Conservation (phyloP, 2,888 invertebrate species). For the Tigriopus californicus region DNA sequence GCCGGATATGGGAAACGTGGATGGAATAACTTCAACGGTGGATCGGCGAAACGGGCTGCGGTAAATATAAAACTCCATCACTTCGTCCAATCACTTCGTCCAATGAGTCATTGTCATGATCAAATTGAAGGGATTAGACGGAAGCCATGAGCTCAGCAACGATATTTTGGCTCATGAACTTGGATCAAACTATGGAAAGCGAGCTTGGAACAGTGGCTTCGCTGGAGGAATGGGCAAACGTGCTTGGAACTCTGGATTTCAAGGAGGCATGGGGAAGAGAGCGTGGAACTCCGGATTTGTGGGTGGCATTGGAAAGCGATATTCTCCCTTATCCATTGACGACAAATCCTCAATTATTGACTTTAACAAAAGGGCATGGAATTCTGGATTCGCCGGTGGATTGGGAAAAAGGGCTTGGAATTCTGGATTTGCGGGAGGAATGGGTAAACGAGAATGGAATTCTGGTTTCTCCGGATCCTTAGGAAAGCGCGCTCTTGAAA, state of each 20-base stretch:
- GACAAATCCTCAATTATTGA: neutral
- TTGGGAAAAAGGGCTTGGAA: conserved; percentile 11
- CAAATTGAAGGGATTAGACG: too few relatives aligned
- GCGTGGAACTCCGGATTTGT: conserved; percentile 1
- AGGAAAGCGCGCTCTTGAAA: too few relatives aligned
- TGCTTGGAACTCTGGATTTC: conserved; percentile 1
- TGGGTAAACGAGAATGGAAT: conserved; percentile 2
- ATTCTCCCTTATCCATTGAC: too few relatives aligned
- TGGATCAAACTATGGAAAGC: neutral
- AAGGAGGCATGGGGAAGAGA: neutral
- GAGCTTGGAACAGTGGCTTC: conserved; percentile 3
- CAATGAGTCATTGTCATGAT: too few relatives aligned
- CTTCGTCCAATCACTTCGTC: too few relatives aligned
- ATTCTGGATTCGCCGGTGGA: conserved; percentile 12
- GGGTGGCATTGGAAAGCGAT: conserved; percentile 1
- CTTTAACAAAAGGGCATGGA: conserved; percentile 6
- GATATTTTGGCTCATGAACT: neutral
- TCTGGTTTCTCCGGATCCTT: neutral
- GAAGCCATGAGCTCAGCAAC: too few relatives aligned
- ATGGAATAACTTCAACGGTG: conserved; percentile 6
- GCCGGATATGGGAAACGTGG: conserved; percentile 10
- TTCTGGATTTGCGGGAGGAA: conserved; percentile 5
- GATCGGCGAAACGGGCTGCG: neutral
- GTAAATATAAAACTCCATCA: too few relatives aligned
- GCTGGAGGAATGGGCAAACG: neutral